Evolutionary conservation across 64 coral and sea anemone genomes (phyloP).

Genomic region (Montipora cactus): DNA sequence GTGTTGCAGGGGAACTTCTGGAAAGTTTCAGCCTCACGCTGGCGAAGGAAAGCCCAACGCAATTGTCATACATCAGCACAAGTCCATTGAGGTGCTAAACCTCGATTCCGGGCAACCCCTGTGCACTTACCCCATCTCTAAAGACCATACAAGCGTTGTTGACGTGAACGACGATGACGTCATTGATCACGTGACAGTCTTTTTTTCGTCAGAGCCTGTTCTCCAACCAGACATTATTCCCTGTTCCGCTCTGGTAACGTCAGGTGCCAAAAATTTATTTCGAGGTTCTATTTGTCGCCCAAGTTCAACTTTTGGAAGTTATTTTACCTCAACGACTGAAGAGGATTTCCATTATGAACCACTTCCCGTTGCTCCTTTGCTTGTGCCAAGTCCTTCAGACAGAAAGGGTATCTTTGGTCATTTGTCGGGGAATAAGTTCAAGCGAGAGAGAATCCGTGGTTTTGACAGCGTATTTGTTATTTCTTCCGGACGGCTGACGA

Average conservation of each 20-base stretch:
- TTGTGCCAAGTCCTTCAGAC: constrained; percentile 75
- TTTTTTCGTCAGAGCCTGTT: constrained; percentile 52
- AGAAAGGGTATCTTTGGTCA: constrained; percentile 87
- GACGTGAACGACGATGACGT: constrained; percentile 83
- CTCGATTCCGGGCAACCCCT: constrained; percentile 74
- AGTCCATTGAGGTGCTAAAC: constrained; percentile 80
- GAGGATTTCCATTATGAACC: constrained; percentile 67
- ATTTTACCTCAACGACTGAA: constrained; percentile 27
- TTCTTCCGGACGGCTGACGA: constrained; percentile 81
- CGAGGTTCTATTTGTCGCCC: constrained; percentile 67
- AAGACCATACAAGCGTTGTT: constrained; percentile 46
- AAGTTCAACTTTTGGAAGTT: constrained; percentile 69
- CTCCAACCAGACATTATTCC: constrained; percentile 42
- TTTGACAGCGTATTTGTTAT: constrained; percentile 84
- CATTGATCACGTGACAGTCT: constrained; percentile 80
- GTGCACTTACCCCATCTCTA: constrained; percentile 60
- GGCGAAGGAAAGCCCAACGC: constrained; percentile 43
- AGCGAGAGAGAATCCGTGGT: constrained; percentile 51
- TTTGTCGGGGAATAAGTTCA: constrained; percentile 77
- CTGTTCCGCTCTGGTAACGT: constrained; percentile 65
- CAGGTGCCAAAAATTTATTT: constrained; percentile 69
- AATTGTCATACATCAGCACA: constrained; percentile 78
- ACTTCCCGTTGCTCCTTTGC: constrained; percentile 72
- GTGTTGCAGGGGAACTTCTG: not conserved
- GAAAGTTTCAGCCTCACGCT: not conserved